Conservation (phyloP, 2,113 vertebrate species). For the Xerus inauris region DNA sequence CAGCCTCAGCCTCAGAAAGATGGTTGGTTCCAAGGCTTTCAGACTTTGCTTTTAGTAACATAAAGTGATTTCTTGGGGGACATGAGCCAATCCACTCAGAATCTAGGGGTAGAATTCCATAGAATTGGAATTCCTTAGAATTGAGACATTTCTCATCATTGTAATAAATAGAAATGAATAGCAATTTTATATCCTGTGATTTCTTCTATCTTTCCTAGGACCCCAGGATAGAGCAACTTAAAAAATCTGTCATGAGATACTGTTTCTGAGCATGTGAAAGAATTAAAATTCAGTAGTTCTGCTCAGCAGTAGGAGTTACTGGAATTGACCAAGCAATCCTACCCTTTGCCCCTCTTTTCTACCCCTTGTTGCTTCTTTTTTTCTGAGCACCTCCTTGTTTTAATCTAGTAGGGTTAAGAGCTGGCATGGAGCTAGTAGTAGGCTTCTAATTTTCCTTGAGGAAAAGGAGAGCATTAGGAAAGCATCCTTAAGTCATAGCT, state of each 20-base stretch:
- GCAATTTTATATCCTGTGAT: not conserved
- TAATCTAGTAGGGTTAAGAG: not conserved
- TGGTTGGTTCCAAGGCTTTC: not conserved
- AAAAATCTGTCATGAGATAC: not conserved
- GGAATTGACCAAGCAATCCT: not conserved
- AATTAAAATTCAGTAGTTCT: not conserved
- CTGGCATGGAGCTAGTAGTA: not conserved
- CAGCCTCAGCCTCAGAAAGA: not conserved
- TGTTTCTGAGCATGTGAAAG: not conserved
- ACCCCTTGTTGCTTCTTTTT: not conserved
- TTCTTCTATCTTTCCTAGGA: conserved; percentile 1
- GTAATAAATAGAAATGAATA: conserved; percentile 7
- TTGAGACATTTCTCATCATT: conserved; percentile 17
- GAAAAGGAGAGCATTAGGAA: not conserved
- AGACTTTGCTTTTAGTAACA: not conserved
- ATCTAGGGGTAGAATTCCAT: not conserved
- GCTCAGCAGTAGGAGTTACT: not conserved
- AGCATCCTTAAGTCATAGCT: not conserved
- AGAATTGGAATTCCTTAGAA: too few species aligned
- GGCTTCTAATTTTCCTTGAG: not conserved
- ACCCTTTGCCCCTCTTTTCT: too few species aligned
- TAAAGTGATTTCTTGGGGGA: conserved; percentile 15
- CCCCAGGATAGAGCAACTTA: conserved; percentile 12
- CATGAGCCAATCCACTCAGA: not conserved
- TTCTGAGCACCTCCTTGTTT: not conserved